Base-by-base conservation (phyloP, 2,797 vertebrate genomes). In the Rhinophrynus dorsalis region DNA sequence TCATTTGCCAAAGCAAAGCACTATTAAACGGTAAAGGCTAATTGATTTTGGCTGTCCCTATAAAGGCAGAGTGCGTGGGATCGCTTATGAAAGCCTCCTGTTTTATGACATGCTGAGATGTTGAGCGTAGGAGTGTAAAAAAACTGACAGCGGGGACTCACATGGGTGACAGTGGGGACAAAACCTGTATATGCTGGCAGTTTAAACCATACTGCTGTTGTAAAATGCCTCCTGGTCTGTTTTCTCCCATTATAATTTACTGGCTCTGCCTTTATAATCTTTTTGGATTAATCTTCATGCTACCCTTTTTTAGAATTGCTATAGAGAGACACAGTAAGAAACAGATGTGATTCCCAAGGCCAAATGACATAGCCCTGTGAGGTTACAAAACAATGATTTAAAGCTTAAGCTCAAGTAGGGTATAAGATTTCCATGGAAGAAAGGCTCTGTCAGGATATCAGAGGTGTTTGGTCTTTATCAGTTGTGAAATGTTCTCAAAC, bases 21-120 rank as follows among this genome's bases (percentile, higher is more conserved):
- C 2, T 35, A 37, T 42, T 51, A 32, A 13, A 21, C 30, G 9
- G 40, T 30, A 32, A 37, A 21, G 12, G 48, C 38, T 47, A 26
- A 62, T 38, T 62, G 30, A 63, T 47, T 52, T 52, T 64, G 47
- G 30, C 44, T 62, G 32, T 45, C 37, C 17, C 21, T 33, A 17
- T 38, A 48, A 29, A n/a, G 33, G 6, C 29, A 23, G 21, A 27
- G 15, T 56, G 51, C 21, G n/a, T 40, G 23, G 59, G 40, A 56
- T 56, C 15, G 27, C 29, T 44, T 47, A 17, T 63, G 59, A 45
- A 38, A 56, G 50, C 59, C 51, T 38, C 50, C 57, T 61, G 30
- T 55, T 56, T 40, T 38, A 12, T 48, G 30, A 38, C 33, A 20
- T 54, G 35, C 18, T 52, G 21, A 6, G 18, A 40, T 21, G 38